These are phyloP conservation scores for Rapana venosa DNA, from an alignment of 2,888 invertebrate species.

Conservation along the genomic window DNA sequence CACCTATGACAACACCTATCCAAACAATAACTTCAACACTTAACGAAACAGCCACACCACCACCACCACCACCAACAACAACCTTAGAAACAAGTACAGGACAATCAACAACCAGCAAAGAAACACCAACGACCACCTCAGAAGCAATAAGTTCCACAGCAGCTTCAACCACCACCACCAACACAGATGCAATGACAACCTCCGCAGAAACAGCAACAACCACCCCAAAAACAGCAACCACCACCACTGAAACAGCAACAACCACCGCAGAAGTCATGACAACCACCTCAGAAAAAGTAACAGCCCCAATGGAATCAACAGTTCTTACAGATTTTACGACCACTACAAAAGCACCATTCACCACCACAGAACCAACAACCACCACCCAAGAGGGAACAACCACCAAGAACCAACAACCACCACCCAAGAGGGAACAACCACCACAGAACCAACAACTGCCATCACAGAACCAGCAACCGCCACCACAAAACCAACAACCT, in stretches of 20 bases:
- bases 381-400: neutral
- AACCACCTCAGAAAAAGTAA: neutral
- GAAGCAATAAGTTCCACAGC: neutral
- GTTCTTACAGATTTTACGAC: neutral
- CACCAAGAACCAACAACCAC: neutral
- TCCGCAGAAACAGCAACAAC: neutral
- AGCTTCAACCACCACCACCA: neutral
- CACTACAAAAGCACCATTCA: conserved; percentile 9
- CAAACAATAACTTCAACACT: neutral
- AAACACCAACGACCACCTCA: neutral
- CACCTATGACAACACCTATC: neutral
- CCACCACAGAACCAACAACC: neutral
- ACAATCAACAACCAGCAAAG: neutral
- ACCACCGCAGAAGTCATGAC: neutral
- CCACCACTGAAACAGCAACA: neutral
- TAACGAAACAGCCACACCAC: neutral
- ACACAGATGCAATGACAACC: neutral
- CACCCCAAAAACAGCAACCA: neutral
- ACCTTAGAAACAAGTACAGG: neutral
- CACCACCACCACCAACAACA: neutral
- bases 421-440: neutral
- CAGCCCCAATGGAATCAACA: neutral
- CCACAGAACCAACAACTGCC: neutral
- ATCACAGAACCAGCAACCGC: neutral
- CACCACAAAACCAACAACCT: neutral